Percentiles rank a stretch among this genome's conserved stretches.
Conservation (phyloP, 1,140 invertebrate genomes). For the Neodiprion fabricii region DNA sequence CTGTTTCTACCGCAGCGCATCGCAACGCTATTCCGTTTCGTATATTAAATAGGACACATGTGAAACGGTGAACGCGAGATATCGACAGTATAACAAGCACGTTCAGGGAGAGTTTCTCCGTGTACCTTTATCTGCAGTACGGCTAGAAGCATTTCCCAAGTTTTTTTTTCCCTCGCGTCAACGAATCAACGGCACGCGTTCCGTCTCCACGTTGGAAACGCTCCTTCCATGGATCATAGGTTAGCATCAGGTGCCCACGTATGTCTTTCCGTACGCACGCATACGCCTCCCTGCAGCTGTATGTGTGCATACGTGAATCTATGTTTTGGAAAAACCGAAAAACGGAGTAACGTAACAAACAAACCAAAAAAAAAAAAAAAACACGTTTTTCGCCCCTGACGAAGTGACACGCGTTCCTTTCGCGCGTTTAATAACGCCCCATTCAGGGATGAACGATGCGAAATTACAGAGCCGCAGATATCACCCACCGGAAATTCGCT, state of each 20-base stretch:
- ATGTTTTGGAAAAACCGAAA: too few species aligned
- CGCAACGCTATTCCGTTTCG: constrained; percentile 2
- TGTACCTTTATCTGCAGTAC: too few species aligned
- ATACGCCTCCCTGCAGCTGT: too few species aligned
- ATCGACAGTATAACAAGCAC: not conserved
- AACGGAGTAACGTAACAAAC: not conserved
- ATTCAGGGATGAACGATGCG: too few species aligned
- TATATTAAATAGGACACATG: constrained; percentile 16
- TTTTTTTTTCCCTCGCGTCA: not conserved
- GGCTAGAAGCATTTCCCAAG: too few species aligned
- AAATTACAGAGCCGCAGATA: too few species aligned
- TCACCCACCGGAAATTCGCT: too few species aligned
- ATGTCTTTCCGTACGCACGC: not conserved
- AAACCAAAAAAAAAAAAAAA: not conserved
- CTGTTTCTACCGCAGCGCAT: constrained; percentile 31
- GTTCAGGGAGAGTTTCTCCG: too few species aligned
- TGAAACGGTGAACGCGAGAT: constrained; percentile 24
- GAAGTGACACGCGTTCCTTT: not conserved
- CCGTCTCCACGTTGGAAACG: not conserved
- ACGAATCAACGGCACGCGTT: not conserved
- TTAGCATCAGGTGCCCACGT: constrained; percentile 4
- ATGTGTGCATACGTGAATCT: too few species aligned
- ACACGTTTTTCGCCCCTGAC: not conserved
- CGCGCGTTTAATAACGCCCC: too few species aligned
- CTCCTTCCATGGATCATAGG: not conserved